Conservation (phyloP, 2,797 vertebrate genomes). For the Anas capensis region DNA sequence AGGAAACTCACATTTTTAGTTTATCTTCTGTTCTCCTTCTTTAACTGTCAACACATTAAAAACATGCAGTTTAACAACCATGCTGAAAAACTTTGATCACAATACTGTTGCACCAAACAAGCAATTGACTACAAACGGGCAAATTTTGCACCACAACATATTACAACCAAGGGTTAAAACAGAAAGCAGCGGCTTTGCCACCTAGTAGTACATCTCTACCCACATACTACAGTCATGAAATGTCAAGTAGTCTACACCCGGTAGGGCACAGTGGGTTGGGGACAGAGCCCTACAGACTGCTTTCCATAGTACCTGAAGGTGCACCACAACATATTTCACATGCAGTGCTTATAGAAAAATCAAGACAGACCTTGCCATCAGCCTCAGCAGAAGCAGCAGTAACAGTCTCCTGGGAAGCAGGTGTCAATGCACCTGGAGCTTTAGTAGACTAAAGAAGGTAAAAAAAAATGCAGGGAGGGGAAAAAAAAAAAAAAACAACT, state of each 20-base stretch:
- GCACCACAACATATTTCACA: slow-evolving; percentile 75
- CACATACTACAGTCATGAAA: background rate
- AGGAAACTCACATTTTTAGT: slow-evolving; percentile 80
- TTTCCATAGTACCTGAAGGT: background rate
- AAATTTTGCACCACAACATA: background rate
- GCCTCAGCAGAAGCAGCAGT: slow-evolving; percentile 85
- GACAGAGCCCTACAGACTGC: background rate
- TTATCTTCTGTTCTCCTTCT: slow-evolving; percentile 79
- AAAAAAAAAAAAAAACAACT: slow-evolving; percentile 61
- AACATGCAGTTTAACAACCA: slow-evolving; percentile 81
- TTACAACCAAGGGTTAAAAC: background rate
- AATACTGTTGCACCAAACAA: slow-evolving; percentile 7
- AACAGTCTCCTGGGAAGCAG: slow-evolving; percentile 87
- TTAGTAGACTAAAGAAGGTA: slow-evolving; percentile 89
- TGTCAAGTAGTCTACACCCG: background rate
- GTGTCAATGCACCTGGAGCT: slow-evolving; percentile 88
- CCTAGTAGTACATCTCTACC: background rate
- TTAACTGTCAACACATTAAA: slow-evolving; percentile 83
- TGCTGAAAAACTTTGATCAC: slow-evolving; percentile 55
- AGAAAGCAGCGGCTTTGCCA: slow-evolving; percentile 22
- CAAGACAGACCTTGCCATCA: slow-evolving; percentile 94
- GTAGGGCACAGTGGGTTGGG: background rate
- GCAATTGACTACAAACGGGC: background rate
- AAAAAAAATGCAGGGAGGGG: slow-evolving; percentile 63
- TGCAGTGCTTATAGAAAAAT: slow-evolving; percentile 77